Base-by-base conservation (phyloP, 2,797 vertebrate species). In the Poecilia wingei region DNA sequence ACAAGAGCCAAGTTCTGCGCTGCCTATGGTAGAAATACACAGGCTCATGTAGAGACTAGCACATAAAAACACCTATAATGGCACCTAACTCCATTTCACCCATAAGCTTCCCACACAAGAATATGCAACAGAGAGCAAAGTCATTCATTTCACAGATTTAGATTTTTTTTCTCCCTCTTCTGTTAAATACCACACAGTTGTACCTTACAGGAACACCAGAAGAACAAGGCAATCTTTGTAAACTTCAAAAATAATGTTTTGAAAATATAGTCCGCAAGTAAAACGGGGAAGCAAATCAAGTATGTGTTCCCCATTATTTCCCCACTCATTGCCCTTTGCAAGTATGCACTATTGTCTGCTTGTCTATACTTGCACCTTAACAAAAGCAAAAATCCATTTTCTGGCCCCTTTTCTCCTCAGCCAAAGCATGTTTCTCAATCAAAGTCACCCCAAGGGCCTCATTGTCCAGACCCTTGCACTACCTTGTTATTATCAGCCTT, bases 401-500 rank as follows among this genome's bases (percentile, higher is more conserved):
- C 51, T 76, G 46, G 9, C 72, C 74, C 79, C 85, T 82, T 81
- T 74, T 74, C 59, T 81, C 69, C 53, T 76, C 49, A 76, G 81
- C 55, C 47, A 69, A 82, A 88, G 45, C 70, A 82, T 86, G 78
- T 87, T 85, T 82, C 82, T 84, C 84, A 89, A 86, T 93, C 92
- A 92, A 85, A 91, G 86, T 85, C 84, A 85, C 89, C 91, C 84
- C 86, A 74, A 86, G 92, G 93, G 93, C 79, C 88, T 92, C 79
- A 87, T 93, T 92, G 90, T 91, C 79, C 85, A 36, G 76, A 77
- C 72, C 83, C 79, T 89, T 85, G 82, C 87, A 91, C 91, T 92
- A 87, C 88, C 90, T 90, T 90, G 91, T 94, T 93, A 94, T 93
- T 88, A 93, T 86, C 92, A 87, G 84, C 90, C 84, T 89, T 81